These are phyloP conservation scores for Diachasmimorpha longicaudata DNA, from an alignment of 1,140 invertebrate genomes.

Conservation along the genomic window DNA sequence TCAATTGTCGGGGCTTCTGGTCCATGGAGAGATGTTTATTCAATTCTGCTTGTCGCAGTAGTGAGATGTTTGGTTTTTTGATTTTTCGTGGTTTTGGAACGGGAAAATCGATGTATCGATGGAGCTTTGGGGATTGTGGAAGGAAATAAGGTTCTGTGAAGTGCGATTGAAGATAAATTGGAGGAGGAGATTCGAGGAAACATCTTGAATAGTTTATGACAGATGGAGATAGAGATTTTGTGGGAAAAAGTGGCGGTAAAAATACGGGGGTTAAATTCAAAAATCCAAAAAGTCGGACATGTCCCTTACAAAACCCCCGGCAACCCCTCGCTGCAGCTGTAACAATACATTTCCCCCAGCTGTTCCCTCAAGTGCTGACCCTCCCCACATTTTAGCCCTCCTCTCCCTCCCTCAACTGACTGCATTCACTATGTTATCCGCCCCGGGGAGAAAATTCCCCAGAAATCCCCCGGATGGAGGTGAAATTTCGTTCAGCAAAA, in stretches of 20 bases:
- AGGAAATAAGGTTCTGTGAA: neutral
- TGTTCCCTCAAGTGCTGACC: constrained; percentile 37
- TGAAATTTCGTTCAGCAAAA: too few species aligned
- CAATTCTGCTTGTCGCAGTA: constrained; percentile 55
- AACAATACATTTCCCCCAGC: constrained; percentile 48
- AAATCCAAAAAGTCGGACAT: too few species aligned
- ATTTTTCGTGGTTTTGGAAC: constrained; percentile 17
- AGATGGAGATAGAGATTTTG: too few species aligned
- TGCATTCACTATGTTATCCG: neutral
- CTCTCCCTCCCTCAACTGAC: too few species aligned
- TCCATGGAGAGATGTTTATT: constrained; percentile 53
- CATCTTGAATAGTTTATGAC: too few species aligned
- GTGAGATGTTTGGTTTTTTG: constrained; percentile 52
- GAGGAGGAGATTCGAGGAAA: neutral
- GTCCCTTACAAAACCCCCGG: too few species aligned
- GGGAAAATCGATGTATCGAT: neutral
- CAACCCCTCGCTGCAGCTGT: too few species aligned
- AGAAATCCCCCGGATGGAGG: too few species aligned
- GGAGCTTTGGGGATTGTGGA: neutral
- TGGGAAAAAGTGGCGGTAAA: too few species aligned
- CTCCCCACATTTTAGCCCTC: too few species aligned
- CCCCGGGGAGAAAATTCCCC: neutral
- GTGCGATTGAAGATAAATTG: neutral
- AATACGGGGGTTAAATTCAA: too few species aligned
- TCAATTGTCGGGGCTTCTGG: constrained; percentile 54